Base-by-base conservation (phyloP, 2,888 invertebrate species). In the Helobdella robusta region DNA sequence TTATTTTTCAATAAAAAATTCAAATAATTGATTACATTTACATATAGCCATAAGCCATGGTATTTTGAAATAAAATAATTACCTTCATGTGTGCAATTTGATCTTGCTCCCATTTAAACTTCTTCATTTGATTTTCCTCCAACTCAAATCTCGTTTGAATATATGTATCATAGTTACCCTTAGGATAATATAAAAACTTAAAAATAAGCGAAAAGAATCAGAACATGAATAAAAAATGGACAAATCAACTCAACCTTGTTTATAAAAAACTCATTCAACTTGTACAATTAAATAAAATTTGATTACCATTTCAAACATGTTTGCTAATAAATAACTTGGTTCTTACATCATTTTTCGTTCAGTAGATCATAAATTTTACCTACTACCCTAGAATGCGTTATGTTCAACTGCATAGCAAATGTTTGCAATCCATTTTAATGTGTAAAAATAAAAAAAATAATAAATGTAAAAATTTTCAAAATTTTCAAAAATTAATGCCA, bases 101-200 rank as follows among this genome's bases (percentile, higher is more conserved):
- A 81, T 94, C 93, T 79, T 99, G 98, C 81, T 99, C 97, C 98
- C 98, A 98, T 75, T 94, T 92, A 81, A 95, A 98, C 76, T 92
- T 91, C 79, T 99, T 99, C 86, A 89, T 89, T 82, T 99, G 98
- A 80, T 98, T 98, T 80, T 98, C 98, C 69, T 94, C 82, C 73
- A 95, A 82, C 78, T 99, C 98, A 84, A 88, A 84, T 69, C 94
- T 84, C 2, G 97, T 99, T 72, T 89, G 87, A 8, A 91, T 85
- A 77, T 97, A 99, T 1, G 91, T 88, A 79, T 99, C 98, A 79
- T 97, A 99, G 82, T 97, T 97, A 73, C 86, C 85, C 84, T 84
- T 73, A 15, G 11, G 28, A 25, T 44, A 48, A 8, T 36, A 62
- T 63, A 63, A 62, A 34, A 8, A 61, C 15, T 11, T 8, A 61